Percentiles rank a stretch among this genome's conserved stretches.
Evolutionary conservation across 1,140 invertebrate genomes (phyloP).

Genomic region (Drosophila cardini): DNA sequence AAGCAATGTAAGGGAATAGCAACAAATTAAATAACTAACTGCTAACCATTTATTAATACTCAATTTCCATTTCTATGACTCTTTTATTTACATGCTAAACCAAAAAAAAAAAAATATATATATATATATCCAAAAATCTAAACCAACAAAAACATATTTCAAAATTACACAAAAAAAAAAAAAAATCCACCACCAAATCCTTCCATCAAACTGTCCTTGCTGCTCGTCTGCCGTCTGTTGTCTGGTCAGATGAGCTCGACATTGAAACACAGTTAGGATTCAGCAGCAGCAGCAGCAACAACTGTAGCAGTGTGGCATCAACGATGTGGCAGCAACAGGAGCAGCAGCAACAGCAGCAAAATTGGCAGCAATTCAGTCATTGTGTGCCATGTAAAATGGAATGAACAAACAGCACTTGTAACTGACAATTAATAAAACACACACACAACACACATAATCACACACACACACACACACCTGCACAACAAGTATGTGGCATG

Average conservation of each 20-base stretch:
- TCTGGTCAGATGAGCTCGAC: conserved; percentile 27
- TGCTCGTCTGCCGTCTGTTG: conserved; percentile 6
- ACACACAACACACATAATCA: not conserved
- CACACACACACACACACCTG: conserved; percentile 3
- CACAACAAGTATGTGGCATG: conserved; percentile 26
- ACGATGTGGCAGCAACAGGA: conserved; percentile 1
- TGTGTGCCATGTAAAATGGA: conserved; percentile 32
- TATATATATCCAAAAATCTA: conserved; percentile 28
- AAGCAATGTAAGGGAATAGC: conserved; percentile 9
- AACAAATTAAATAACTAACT: conserved; percentile 61
- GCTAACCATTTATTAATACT: conserved; percentile 75
- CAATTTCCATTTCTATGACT: conserved; percentile 80
- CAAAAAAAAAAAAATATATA: conserved; percentile 59
- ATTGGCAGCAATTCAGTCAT: conserved; percentile 19
- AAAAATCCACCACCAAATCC: conserved; percentile 37
- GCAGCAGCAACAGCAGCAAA: not conserved
- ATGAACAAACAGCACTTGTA: conserved; percentile 38
- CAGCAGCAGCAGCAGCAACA: conserved; percentile 32
- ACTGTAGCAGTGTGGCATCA: conserved; percentile 12
- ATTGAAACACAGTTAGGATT: conserved; percentile 18
- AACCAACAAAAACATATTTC: conserved; percentile 30
- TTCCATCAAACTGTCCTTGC: conserved; percentile 4
- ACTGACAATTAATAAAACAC: conserved; percentile 45
- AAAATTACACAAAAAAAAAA: conserved; percentile 27
- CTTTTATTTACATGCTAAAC: conserved; percentile 78